These are phyloP conservation scores for Drosophila paramelanica DNA, from an alignment of 2,888 invertebrate species.

Conservation along the genomic window DNA sequence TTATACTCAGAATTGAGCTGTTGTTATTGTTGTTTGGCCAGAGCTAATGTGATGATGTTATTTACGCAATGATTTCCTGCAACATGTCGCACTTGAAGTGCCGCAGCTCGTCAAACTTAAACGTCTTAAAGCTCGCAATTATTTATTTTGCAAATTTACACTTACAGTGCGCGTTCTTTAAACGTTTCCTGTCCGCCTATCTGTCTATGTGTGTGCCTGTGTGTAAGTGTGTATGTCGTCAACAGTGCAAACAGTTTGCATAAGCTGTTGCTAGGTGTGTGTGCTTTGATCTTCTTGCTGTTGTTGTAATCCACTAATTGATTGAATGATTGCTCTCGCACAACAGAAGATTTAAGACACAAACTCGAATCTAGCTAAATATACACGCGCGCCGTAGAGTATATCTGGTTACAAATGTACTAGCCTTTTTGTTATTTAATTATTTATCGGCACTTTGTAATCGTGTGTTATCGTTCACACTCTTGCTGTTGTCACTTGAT, in stretches of 20 bases:
- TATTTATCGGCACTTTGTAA: conserved; percentile 35
- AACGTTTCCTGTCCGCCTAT: conserved; percentile 41
- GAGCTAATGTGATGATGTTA: conserved; percentile 22
- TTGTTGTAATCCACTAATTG: conserved; percentile 49
- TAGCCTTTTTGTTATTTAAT: conserved; percentile 12
- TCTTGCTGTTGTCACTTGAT: conserved; percentile 28
- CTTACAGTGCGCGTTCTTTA: conserved; percentile 67
- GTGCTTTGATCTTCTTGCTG: conserved; percentile 14
- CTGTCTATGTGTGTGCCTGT: background rate
- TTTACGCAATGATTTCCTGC: conserved; percentile 60
- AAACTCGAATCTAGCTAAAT: conserved; percentile 51
- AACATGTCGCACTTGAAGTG: conserved; percentile 39
- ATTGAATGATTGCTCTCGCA: conserved; percentile 43
- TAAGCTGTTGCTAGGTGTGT: conserved; percentile 24
- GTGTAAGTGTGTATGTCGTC: conserved; percentile 37
- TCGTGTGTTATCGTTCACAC: conserved; percentile 33
- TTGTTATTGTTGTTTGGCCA: conserved; percentile 13
- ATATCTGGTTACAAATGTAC: conserved; percentile 14
- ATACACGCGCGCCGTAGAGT: conserved; percentile 30
- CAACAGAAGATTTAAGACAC: conserved; percentile 79
- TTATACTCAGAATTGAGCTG: conserved; percentile 24
- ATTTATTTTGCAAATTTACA: conserved; percentile 70
- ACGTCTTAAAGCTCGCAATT: conserved; percentile 45
- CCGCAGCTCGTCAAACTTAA: conserved; percentile 61
- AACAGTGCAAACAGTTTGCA: conserved; percentile 50